Evolutionary conservation across 2,888 invertebrate species (phyloP), one percentile per base, ranked within the genome.

Genomic region (Latrodectus elegans): DNA sequence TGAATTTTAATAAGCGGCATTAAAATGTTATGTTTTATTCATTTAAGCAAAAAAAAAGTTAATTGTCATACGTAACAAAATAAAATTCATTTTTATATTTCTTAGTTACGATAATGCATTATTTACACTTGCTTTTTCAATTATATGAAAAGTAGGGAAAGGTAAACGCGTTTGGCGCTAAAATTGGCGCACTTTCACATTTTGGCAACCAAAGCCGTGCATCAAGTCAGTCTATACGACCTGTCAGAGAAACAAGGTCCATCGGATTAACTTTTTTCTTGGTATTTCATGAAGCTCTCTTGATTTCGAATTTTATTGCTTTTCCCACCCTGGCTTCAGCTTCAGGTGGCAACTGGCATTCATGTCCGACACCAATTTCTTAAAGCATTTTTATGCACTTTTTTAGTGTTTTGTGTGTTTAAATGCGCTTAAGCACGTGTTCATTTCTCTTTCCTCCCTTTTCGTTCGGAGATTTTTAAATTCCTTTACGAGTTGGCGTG

Each of bases 241-340:
- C 85, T 86, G 85, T 86, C 85, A 86, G 65, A 80, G 80, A 80
- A 86, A 86, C 85, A 86, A 86, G 85, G 85, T 86, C 85, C 72
- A 17, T 65, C 38, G 85, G 85, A 86, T 86, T 86, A 86, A 86
- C 85, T 86, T 86, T 86, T 38, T 86, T 85, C 84, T 73, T 74
- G 79, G 79, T 60, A 85, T 85, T 38, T 75, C 80, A 51, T 67
- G 80, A 74, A 79, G 79, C 78, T 67, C 49, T 38, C 38, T 68
- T 75, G 85, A 86, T 81, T 86, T 80, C 85, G 64, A 75, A 86
- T 86, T 86, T 85, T 86, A 86, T 86, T 80, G 85, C 80, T 80
- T 80, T 71, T 38, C 38, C 38, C 80, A 70, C 67, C 38, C 38
- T 38, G 38, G 6, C 38, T 38, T 38, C 38, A 38, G 65, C 80